Base-by-base conservation (phyloP, 2,888 invertebrate species). In the Branchellion lobata region DNA sequence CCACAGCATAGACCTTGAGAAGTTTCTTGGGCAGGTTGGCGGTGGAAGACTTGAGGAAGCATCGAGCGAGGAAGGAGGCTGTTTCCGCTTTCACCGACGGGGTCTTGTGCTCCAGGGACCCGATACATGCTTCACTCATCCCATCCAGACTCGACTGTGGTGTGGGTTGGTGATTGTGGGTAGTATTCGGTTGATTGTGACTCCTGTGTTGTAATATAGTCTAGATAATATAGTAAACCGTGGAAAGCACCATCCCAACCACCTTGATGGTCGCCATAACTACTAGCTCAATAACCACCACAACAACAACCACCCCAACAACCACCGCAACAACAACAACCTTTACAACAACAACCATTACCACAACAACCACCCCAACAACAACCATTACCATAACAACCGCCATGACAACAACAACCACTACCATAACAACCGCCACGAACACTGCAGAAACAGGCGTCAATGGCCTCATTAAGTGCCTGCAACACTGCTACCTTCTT, bases 401-500 rank as follows among this genome's bases (percentile, higher is more conserved):
- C n/a, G n/a, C n/a, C n/a, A n/a, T n/a, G n/a, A n/a, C n/a, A n/a
- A n/a, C n/a, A n/a, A n/a, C n/a, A n/a, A n/a, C n/a, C n/a, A n/a
- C n/a, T n/a, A n/a, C n/a, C n/a, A n/a, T n/a, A n/a, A n/a, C n/a
- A n/a, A n/a, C n/a, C n/a, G n/a, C n/a, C 36, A 84, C 85, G 84
- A 27, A 83, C 83, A 51, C 80, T 90, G 78, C 91, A 90, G 87
- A 92, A 96, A 82, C 94, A 91, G 53, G 93, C 94, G 89, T 98
- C 98, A 31, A 94, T 92, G 3, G 95, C 94, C 81, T 97, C 96
- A 78, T 94, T 89, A 69, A 99, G 88, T 0, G 94, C 93, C 1
- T 91, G 87, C 0, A 98, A 95, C 0, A 98, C 96, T 85, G 92
- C 93, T 1, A 92, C 90, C 85, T 99, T 99, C 90, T 96, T 98